Percentiles rank a stretch among this genome's conserved stretches.
Conservation (phyloP, 1,140 invertebrate species). For the Drosophila sp. region DNA sequence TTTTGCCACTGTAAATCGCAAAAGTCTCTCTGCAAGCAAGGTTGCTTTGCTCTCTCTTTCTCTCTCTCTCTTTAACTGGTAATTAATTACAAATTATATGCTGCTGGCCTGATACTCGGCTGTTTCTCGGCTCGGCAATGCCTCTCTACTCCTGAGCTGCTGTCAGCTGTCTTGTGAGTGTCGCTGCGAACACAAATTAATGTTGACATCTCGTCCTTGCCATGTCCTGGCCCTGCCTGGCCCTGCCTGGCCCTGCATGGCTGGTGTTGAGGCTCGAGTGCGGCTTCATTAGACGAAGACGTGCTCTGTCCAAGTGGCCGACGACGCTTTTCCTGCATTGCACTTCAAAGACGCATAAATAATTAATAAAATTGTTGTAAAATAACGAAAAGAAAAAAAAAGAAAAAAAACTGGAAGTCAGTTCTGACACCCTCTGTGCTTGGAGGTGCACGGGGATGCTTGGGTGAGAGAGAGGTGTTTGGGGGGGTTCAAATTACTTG, state of each 20-base stretch:
- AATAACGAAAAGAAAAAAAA: conserved; percentile 32
- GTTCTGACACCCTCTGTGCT: too few relatives aligned
- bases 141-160: conserved; percentile 37
- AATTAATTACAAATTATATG: conserved; percentile 81
- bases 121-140: neutral
- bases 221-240: neutral
- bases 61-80: conserved; percentile 69
- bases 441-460: neutral
- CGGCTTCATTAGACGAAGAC: conserved; percentile 65
- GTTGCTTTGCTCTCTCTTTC: conserved; percentile 31
- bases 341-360: conserved; percentile 73
- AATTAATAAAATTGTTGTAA: conserved; percentile 70
- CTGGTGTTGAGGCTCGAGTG: conserved; percentile 48
- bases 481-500: conserved; percentile 56
- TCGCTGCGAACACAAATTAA: conserved; percentile 74
- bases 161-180: conserved; percentile 72
- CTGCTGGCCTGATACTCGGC: conserved; percentile 29
- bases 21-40: conserved; percentile 22
- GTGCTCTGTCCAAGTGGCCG: conserved; percentile 40
- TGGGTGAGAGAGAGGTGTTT: conserved; percentile 42
- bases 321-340: conserved; percentile 30
- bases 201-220: conserved; percentile 60
- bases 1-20: conserved; percentile 74
- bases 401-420: conserved; percentile 34
- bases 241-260: too few relatives aligned